Evolutionary conservation across 1,140 invertebrate genomes (phyloP), one percentile per base, ranked within the genome.

Genomic region (Caenorhabditis tropicalis): DNA sequence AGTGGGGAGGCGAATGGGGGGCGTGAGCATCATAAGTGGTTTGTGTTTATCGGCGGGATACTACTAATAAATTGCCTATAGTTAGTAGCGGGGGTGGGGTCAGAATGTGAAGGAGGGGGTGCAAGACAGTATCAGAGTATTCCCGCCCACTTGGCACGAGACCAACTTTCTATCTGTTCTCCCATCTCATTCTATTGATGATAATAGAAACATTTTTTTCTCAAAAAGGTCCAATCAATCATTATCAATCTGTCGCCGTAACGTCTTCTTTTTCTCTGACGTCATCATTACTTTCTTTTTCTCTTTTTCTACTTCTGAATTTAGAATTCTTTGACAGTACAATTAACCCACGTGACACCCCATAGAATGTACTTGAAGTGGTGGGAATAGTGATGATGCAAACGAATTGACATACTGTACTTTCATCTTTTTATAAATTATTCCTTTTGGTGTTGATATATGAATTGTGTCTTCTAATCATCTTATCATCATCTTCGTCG

Each of bases 221-320:
- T 36, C 58, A 65, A 65, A 65, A 65, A 65, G 31, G 58, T 65
- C 58, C 31, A 19, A 65, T 65, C 58, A 65, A 65, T 65, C 58
- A 65, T 65, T 65, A 3, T 65, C 29, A 19, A n/a, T 7, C 3
- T 65, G 31, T 9, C 31, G 31, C 24, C 31, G 10, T 36, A 31
- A 15, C 24, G 49, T 51, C 49, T 51, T 51, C 49, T 51, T 7
- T 29, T 27, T 33, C 31, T 15, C 3, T 36, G 58, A 36, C 31
- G 58, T 65, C 58, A 65, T n/a, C 12, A 15, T 5, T 51, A 19
- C 49, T 51, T 19, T n/a, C n/a, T 51, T 19, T n/a, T n/a, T 51
- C 49, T 51, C 49, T 51, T 51, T n/a, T 6, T 51, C 15, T 51
- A n/a, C 15, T 51, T 46, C 43, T 46, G 19, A 46, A 43, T 43